Conservation (phyloP, 2,888 invertebrate species). For the Apodemia mormo region DNA sequence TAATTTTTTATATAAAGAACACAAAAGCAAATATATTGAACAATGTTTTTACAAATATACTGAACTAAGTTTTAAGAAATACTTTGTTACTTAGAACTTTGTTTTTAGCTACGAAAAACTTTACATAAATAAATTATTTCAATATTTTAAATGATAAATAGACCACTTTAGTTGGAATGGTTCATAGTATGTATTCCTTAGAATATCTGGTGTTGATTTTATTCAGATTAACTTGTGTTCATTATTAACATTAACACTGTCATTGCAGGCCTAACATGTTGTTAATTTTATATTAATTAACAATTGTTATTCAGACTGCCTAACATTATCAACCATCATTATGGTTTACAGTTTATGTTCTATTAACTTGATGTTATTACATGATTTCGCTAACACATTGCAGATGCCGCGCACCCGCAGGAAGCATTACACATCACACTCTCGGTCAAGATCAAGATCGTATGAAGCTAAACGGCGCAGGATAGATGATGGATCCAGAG, state of each 20-base stretch:
- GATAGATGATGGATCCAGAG: conserved; percentile 80
- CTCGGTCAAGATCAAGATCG: conserved; percentile 79
- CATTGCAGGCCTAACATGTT: neutral
- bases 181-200: neutral
- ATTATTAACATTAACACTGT: conserved; percentile 5
- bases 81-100: no score
- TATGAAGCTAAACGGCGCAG: conserved; percentile 87
- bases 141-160: no score
- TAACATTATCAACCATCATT: conserved; percentile 14
- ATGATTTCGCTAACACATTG: conserved; percentile 36
- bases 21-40: no score
- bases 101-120: no score
- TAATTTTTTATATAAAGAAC: no score
- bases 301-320: conserved; percentile 2
- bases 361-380: neutral
- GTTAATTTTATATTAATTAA: conserved; percentile 7
- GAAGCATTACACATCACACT: conserved; percentile 87
- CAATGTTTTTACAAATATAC: no score
- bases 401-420: conserved; percentile 93
- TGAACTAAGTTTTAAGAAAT: no score
- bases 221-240: neutral
- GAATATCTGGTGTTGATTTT: conserved; percentile 6
- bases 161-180: no score
- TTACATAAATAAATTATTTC: no score
- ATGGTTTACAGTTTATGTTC: conserved; percentile 15